Evolutionary conservation across 2,797 vertebrate species (phyloP).

Genomic region (Myoxocephalus aenaeus): DNA sequence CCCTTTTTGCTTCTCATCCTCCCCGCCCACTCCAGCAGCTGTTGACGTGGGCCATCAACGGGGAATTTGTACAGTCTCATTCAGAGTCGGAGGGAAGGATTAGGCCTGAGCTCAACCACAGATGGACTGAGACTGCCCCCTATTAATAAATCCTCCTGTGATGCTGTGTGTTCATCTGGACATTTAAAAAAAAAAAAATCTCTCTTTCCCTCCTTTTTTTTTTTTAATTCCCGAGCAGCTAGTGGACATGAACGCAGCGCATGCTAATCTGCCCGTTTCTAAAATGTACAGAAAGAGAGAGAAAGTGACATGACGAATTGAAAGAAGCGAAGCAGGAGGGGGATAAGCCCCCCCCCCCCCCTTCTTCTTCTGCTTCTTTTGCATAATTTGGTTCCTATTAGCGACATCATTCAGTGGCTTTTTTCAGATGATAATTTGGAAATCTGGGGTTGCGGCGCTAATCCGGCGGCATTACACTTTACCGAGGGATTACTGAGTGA

Average conservation of each 20-base stretch:
- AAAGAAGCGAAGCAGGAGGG: slow-evolving; percentile 33
- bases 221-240: slow-evolving; percentile 33
- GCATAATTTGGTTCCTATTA: slow-evolving; percentile 82
- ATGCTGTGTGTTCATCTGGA: slow-evolving; percentile 69
- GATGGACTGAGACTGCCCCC: slow-evolving; percentile 78
- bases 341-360: too few relatives aligned
- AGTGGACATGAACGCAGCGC: slow-evolving; percentile 66
- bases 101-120: slow-evolving; percentile 71
- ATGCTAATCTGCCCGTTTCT: slow-evolving; percentile 70
- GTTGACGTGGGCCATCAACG: slow-evolving; percentile 69
- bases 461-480: slow-evolving; percentile 83
- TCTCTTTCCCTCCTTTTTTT: slow-evolving; percentile 1
- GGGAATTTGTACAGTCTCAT: slow-evolving; percentile 74
- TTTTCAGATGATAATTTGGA: slow-evolving; percentile 83
- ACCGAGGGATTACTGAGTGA: slow-evolving; percentile 89
- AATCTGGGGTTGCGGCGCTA: slow-evolving; percentile 82
- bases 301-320: slow-evolving; percentile 69
- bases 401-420: slow-evolving; percentile 75
- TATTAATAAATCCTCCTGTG: slow-evolving; percentile 77
- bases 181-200: not conserved
- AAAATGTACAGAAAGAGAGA: slow-evolving; percentile 62
- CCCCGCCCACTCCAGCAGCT: slow-evolving; percentile 69
- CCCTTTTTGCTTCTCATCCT: slow-evolving; percentile 45
- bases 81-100: slow-evolving; percentile 61
- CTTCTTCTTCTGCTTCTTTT: slow-evolving; percentile 56